phyloP scores from a whole-genome alignment of 2,113 vertebrate species.

The Cettia cetti region DNA sequence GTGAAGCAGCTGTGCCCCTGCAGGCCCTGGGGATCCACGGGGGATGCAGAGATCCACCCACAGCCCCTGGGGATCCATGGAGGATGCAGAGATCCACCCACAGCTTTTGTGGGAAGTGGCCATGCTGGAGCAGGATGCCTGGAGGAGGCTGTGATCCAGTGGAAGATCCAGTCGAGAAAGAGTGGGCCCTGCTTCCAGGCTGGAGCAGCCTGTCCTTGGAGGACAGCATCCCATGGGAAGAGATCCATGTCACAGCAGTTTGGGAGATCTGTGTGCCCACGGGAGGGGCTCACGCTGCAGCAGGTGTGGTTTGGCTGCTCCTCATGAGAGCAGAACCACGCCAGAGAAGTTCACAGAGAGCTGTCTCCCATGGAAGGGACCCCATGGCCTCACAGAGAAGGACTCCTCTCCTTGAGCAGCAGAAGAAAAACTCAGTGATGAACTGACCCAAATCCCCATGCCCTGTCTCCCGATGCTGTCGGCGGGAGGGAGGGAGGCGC shows the following conservation, averaged over 20 bases:
- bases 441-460: background rate
- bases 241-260: accelerated
- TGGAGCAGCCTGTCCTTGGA: background rate
- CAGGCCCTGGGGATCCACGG: background rate
- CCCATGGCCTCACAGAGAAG: accelerated
- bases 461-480: background rate
- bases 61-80: too few species aligned
- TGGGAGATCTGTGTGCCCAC: background rate
- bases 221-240: background rate
- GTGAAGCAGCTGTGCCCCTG: too few species aligned
- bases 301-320: background rate
- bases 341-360: accelerated
- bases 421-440: background rate
- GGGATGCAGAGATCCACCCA: background rate
- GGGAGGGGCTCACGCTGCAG: accelerated
- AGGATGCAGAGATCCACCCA: too few species aligned
- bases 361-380: background rate
- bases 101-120: too few species aligned
- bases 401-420: background rate
- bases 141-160: background rate
- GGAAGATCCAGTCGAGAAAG: too few species aligned
- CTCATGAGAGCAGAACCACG: accelerated
- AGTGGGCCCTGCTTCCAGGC: background rate
- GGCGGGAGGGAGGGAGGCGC: background rate
- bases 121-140: background rate